Evolutionary conservation across 2,797 vertebrate species (phyloP).

Genomic region (Pangasius mekongensis): DNA sequence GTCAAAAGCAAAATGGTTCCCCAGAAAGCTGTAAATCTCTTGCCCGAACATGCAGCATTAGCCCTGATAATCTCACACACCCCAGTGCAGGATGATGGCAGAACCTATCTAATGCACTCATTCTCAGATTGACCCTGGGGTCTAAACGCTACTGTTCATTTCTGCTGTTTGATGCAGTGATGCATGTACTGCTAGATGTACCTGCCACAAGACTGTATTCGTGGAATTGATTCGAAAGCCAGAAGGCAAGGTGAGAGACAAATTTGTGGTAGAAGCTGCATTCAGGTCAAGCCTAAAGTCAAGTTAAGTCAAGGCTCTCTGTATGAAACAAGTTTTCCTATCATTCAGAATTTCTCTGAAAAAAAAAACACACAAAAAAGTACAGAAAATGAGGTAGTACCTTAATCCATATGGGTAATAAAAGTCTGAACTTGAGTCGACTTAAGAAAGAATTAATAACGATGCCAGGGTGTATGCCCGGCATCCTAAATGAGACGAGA

Average conservation of each 20-base stretch:
- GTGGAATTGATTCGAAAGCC: constrained; percentile 60
- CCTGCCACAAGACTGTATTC: constrained; percentile 47
- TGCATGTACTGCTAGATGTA: constrained; percentile 60
- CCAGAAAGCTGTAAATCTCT: constrained; percentile 52
- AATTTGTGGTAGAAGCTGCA: constrained; percentile 31
- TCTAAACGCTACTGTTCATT: constrained; percentile 66
- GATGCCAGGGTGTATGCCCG: constrained; percentile 20
- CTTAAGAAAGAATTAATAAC: constrained; percentile 39
- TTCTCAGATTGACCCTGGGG: constrained; percentile 58
- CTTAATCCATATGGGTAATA: constrained; percentile 27
- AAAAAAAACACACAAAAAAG: background rate
- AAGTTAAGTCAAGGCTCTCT: background rate
- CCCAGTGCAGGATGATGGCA: constrained; percentile 54
- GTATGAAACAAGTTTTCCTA: background rate
- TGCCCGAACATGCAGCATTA: constrained; percentile 36
- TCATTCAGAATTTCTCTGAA: constrained; percentile 1
- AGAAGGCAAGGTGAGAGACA: constrained; percentile 39
- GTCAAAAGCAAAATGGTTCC: constrained; percentile 43
- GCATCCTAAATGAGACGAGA: constrained; percentile 36
- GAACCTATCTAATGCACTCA: constrained; percentile 68
- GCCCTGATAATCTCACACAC: constrained; percentile 43
- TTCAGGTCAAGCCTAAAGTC: constrained; percentile 7
- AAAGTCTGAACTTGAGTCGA: constrained; percentile 35
- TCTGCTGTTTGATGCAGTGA: constrained; percentile 64
- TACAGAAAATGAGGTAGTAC: background rate